Base-by-base conservation (phyloP, 2,888 invertebrate genomes). In the Trimorus sp. region DNA sequence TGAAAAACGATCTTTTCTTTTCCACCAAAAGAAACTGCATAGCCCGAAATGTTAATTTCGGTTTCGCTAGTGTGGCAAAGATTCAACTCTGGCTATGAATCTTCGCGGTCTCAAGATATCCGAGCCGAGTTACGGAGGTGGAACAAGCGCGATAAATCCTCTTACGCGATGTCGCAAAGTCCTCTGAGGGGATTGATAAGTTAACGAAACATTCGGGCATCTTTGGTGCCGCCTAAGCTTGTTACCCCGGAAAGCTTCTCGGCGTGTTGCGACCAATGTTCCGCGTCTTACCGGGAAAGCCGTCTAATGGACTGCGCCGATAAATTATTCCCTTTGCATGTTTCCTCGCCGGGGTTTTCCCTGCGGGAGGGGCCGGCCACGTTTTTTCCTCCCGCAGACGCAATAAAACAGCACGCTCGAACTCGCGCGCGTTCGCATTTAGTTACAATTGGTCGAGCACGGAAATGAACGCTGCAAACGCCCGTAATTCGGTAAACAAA, bases 261-360 rank as follows among this genome's bases (percentile, higher is more conserved):
- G 38, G 63, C 65, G 75, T 63, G 78, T 79, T 73, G 75, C 26
- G 40, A 78, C 69, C 71, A 71, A 79, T 76, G 76, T 79, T 83
- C 77, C 48, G 12, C 73, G 68, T 66, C 66, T 78, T 66, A 59
- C 69, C 60, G 16, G 53, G 37, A 79, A 37, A 69, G 59, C 79
- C 71, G 48, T 65, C 74, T 74, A 83, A 79, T 77, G 77, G 77
- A 79, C 76, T 78, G 63, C 63, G 77, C 58, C 79, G 49, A 79
- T 79, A 83, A 83, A 79, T 83, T 79, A 83, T 83, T 83, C 81
- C 74, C 51, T 82, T 70, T 82, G 54, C 49, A 60, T 65, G 78
- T 82, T 70, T 68, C 58, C 65, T 26, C 37, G 38, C 26, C 36
- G 40, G 62, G 14, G 26, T 65, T 70, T 80, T 56, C 53, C 58